Conservation (phyloP, 2,888 invertebrate species). For the Salticus scenicus region DNA sequence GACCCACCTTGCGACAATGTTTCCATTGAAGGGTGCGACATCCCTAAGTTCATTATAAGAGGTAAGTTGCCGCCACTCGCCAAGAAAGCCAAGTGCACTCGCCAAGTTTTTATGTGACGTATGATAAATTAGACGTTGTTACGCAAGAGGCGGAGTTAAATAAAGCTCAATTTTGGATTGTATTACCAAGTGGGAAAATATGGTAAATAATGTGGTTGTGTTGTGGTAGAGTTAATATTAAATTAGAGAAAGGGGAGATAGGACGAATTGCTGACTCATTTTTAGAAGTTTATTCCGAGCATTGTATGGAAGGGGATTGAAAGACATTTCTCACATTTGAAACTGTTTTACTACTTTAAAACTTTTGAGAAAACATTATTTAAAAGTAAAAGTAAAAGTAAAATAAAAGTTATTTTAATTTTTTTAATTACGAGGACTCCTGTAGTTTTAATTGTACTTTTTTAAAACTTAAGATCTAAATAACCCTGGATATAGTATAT, state of each 20-base stretch:
- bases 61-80: background rate
- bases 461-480: too few species aligned
- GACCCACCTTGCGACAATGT: background rate
- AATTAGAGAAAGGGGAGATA: background rate
- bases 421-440: too few species aligned
- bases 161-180: background rate
- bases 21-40: constrained; percentile 10
- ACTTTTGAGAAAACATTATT: too few species aligned
- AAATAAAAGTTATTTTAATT: too few species aligned
- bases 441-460: too few species aligned
- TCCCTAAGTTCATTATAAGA: background rate
- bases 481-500: too few species aligned
- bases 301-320: too few species aligned
- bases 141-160: background rate
- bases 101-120: background rate
- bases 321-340: too few species aligned
- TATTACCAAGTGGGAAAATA: background rate
- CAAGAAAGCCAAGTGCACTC: background rate
- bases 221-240: background rate
- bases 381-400: too few species aligned
- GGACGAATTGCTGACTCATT: too few species aligned
- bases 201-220: background rate
- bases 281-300: too few species aligned
- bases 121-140: background rate
- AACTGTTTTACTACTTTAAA: too few species aligned